Evolutionary conservation across 1,140 invertebrate species (phyloP), one percentile per base, ranked within the genome.

Genomic region (Contarinia nasturtii): DNA sequence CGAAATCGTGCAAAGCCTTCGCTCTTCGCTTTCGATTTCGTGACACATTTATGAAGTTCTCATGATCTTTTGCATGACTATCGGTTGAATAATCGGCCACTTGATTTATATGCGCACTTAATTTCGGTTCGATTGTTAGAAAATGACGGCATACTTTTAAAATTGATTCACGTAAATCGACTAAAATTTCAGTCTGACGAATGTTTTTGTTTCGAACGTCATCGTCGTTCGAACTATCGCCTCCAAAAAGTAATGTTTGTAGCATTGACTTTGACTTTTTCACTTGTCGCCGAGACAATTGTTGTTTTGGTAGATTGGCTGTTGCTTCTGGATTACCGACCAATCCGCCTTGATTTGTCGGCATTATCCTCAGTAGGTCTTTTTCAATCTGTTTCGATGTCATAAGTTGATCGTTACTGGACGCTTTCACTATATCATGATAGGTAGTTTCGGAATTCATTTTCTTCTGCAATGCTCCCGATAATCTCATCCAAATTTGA

Each of bases 331-430:
- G 88, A 68, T 94, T 93, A 10, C 83, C 82, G 45, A 94, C 83
- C 49, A 94, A 68, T 45, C 84, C 82, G 38, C 92, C 92, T 61
- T 93, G 88, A 65, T 98, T 97, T 51, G 82, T 89, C 8, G 96
- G 96, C 73, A 98, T 78, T 48, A 92, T 97, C 53, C 95, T 77
- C 41, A 97, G 69, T 19, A 99, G 68, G 73, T 98, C 94, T 70
- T 96, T 97, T 70, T 98, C 94, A 57, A 98, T 98, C 70, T 97
- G 93, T 66, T 94, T 94, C 47, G 88, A 92, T 19, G 88, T 92
- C 71, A 93, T 88, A 20, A 95, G 66, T 50, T 85, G 82, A 68
- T 96, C 91, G 66, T 86, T 94, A 59, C 88, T 87, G 8, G 91
- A 92, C 34, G 88, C 84, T 71, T 85, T 80, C 2, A 92, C 82